phyloP scores from a whole-genome alignment of 2,888 invertebrate genomes.

The Pammene aurita region DNA sequence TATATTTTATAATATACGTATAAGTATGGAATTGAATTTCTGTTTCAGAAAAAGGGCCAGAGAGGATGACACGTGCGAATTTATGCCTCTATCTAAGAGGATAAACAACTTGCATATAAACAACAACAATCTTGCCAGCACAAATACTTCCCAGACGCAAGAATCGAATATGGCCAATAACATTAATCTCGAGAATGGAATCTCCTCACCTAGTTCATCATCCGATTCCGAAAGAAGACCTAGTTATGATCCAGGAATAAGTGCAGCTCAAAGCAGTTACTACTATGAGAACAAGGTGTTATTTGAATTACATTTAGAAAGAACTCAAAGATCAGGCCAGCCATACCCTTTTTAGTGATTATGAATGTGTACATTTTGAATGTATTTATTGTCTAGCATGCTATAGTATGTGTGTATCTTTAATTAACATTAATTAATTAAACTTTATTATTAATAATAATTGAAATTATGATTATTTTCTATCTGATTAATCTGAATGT shows the following conservation, averaged over 20 bases:
- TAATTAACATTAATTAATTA: slow-evolving; percentile 52
- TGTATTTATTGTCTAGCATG: slow-evolving; percentile 59
- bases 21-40: slow-evolving; percentile 10
- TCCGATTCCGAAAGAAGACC: slow-evolving; percentile 70
- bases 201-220: slow-evolving; percentile 64
- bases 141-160: slow-evolving; percentile 57
- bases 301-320: slow-evolving; percentile 92
- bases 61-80: slow-evolving; percentile 90
- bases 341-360: slow-evolving; percentile 69
- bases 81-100: slow-evolving; percentile 94
- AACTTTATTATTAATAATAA: slow-evolving; percentile 40
- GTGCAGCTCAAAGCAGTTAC: slow-evolving; percentile 90
- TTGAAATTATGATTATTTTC: neutral
- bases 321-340: slow-evolving; percentile 86
- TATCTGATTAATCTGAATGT: neutral
- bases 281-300: slow-evolving; percentile 94
- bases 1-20: neutral
- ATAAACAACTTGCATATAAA: slow-evolving; percentile 95
- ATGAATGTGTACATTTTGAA: slow-evolving; percentile 54
- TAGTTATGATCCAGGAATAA: slow-evolving; percentile 90
- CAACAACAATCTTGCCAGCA: slow-evolving; percentile 79
- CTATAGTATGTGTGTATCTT: slow-evolving; percentile 55
- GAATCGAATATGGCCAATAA: slow-evolving; percentile 67
- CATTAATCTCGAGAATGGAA: slow-evolving; percentile 62
- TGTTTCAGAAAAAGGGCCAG: slow-evolving; percentile 88